A percentile compares a stretch with the other conserved stretches of the same genome.
phyloP scores from a whole-genome alignment of 2,797 vertebrate species.

The Peromyscus attwateri region DNA sequence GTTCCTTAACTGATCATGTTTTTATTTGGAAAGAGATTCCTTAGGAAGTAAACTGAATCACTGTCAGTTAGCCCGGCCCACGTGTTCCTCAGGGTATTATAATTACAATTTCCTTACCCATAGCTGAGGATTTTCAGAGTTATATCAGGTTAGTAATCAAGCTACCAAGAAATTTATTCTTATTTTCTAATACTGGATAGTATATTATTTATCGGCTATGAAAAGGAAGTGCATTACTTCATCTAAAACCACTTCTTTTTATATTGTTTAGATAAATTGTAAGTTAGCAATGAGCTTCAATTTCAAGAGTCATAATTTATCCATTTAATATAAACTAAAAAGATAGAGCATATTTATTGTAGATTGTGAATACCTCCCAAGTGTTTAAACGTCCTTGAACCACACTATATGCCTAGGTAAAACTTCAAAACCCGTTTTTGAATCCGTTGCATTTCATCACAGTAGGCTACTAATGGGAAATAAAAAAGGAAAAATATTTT shows the following conservation, averaged over 20 bases:
- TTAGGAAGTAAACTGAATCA: constrained; percentile 14
- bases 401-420: constrained; percentile 18
- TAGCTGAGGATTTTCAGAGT: neutral
- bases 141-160: neutral
- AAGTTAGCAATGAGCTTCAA: constrained; percentile 1
- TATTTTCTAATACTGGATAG: neutral
- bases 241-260: neutral
- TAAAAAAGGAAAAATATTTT: constrained; percentile 65
- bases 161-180: neutral
- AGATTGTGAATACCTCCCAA: neutral
- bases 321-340: constrained; percentile 54
- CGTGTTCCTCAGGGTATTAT: neutral
- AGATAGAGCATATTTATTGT: constrained; percentile 6
- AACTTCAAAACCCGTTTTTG: constrained; percentile 56
- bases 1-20: neutral
- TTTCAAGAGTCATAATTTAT: constrained; percentile 60
- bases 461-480: constrained; percentile 66
- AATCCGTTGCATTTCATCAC: constrained; percentile 54
- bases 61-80: neutral
- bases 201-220: neutral
- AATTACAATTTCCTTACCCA: neutral
- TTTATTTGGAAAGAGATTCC: constrained; percentile 47
- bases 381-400: constrained; percentile 20
- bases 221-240: neutral
- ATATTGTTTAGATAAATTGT: constrained; percentile 52